Evolutionary conservation across 2,888 invertebrate species (phyloP).

Genomic region (Zele albiditarsus): DNA sequence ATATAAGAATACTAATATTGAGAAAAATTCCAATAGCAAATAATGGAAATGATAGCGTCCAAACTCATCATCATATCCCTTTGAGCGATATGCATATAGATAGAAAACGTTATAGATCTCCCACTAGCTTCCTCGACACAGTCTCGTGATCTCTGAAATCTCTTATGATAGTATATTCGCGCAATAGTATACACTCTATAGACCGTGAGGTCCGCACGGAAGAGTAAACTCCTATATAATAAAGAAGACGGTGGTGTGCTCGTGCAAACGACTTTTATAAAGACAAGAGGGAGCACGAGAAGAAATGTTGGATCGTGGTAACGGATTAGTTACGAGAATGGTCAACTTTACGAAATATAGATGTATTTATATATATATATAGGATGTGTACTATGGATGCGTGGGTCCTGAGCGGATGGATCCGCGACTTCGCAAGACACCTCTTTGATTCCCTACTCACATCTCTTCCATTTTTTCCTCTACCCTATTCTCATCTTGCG

Average conservation of each 20-base stretch:
- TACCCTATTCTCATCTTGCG: slow-evolving; percentile 38
- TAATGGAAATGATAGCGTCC: too few relatives aligned
- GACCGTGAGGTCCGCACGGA: background rate
- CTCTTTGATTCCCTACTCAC: slow-evolving; percentile 33
- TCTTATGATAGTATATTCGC: background rate
- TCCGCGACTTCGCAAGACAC: slow-evolving; percentile 45
- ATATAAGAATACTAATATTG: too few relatives aligned
- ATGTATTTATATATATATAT: slow-evolving; percentile 46
- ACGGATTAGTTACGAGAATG: slow-evolving; percentile 68
- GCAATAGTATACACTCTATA: background rate
- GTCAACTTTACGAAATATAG: slow-evolving; percentile 56
- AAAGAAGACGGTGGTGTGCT: slow-evolving; percentile 13
- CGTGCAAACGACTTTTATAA: slow-evolving; percentile 5
- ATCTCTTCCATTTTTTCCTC: slow-evolving; percentile 49
- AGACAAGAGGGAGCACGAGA: slow-evolving; percentile 30
- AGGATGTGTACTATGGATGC: slow-evolving; percentile 38
- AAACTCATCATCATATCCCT: too few relatives aligned
- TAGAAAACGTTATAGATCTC: background rate
- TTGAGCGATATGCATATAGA: too few relatives aligned
- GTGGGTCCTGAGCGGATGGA: slow-evolving; percentile 14
- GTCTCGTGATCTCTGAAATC: background rate
- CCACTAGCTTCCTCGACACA: background rate
- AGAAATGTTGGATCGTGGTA: slow-evolving; percentile 63
- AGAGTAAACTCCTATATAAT: background rate
- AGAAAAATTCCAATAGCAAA: too few relatives aligned